phyloP scores from a whole-genome alignment of 2,113 vertebrate genomes.

The Myocastor coypus region DNA sequence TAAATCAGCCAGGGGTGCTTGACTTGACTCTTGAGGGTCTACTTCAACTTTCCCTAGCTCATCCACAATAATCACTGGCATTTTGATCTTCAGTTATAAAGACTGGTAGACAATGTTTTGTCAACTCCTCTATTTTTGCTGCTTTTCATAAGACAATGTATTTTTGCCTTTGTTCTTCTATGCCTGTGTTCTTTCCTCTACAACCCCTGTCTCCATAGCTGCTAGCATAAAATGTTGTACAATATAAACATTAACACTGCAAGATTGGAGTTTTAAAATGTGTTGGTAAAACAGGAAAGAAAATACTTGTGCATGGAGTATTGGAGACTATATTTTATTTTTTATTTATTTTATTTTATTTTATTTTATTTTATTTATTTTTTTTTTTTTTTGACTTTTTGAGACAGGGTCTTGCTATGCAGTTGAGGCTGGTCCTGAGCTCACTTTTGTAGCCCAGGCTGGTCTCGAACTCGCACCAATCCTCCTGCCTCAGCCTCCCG shows the following conservation, averaged over 20 bases:
- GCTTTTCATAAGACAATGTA: background rate
- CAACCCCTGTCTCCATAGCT: background rate
- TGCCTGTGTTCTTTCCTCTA: background rate
- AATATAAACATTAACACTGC: background rate
- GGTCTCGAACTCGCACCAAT: too few species aligned
- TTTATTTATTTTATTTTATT: too few species aligned
- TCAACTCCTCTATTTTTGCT: background rate
- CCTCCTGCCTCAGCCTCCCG: too few species aligned
- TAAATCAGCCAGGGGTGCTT: background rate
- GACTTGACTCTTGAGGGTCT: background rate
- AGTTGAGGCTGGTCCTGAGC: too few species aligned
- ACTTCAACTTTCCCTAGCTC: background rate
- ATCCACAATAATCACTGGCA: background rate
- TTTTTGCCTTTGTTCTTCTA: background rate
- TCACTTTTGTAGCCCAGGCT: too few species aligned
- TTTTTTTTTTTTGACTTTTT: too few species aligned
- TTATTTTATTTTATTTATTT: too few species aligned
- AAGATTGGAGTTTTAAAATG: background rate
- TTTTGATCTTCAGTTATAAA: background rate
- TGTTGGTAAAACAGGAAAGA: background rate
- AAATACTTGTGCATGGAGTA: background rate
- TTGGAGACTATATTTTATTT: constrained; percentile 6
- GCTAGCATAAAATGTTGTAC: constrained; percentile 4
- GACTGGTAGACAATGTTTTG: background rate
- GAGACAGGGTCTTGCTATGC: too few species aligned